These are phyloP conservation scores for Nasonia vitripennis DNA, from an alignment of 1,140 invertebrate species.

Conservation along the genomic window DNA sequence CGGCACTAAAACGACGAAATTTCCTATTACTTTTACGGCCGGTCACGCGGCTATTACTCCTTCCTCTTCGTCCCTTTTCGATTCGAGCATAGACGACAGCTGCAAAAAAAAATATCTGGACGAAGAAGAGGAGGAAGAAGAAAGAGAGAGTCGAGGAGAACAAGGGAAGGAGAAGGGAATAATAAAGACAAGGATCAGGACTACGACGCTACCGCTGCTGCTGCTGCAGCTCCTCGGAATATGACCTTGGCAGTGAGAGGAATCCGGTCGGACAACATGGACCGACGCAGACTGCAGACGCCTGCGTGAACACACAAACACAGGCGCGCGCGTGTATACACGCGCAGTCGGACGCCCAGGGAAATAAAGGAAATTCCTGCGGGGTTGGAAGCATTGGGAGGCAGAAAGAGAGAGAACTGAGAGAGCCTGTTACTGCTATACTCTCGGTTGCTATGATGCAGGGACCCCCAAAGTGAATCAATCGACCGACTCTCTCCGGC, in stretches of 20 bases:
- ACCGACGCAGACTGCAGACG: constrained; percentile 55
- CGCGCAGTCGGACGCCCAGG: constrained; percentile 7
- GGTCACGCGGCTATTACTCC: background rate
- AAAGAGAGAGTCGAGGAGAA: constrained; percentile 21
- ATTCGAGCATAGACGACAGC: constrained; percentile 5
- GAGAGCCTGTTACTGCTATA: background rate
- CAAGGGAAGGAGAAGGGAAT: constrained; percentile 19
- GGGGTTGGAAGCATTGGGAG: background rate
- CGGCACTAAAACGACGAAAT: background rate
- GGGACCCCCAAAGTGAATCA: constrained; percentile 7
- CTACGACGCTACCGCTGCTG: constrained; percentile 7
- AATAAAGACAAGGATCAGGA: constrained; percentile 51
- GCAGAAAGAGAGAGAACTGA: background rate
- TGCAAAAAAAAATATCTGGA: constrained; percentile 16
- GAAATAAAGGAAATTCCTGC: constrained; percentile 54
- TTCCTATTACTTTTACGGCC: constrained; percentile 36
- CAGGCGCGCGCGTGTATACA: background rate
- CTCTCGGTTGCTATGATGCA: background rate
- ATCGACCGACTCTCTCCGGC: background rate
- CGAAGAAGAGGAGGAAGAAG: constrained; percentile 29
- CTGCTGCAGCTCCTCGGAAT: constrained; percentile 47
- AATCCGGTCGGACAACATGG: constrained; percentile 68
- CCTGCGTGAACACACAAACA: background rate
- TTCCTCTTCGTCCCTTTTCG: constrained; percentile 15
- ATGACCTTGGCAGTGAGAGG: constrained; percentile 67